Base-by-base conservation (phyloP, 2,797 vertebrate species). In the Phyllotis vaccarum region DNA sequence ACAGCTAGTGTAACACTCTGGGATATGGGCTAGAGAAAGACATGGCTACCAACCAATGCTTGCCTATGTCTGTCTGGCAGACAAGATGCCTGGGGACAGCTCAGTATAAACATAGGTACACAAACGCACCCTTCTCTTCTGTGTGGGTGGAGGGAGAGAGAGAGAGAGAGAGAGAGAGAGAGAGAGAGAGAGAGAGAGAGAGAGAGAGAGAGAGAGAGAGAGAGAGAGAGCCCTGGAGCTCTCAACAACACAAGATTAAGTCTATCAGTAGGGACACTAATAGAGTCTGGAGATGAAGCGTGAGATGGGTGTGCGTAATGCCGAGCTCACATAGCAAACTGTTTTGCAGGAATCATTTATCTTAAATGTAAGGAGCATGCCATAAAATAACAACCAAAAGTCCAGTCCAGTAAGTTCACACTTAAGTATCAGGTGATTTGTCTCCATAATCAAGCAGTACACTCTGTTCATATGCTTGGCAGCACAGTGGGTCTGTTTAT, bases 1-100 rank as follows among this genome's bases (percentile, higher is more conserved):
- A 22, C 27, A 64, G 13, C 5, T 12, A 37, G 0, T 0, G 6
- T 40, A 31, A 29, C 22, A 21, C 74, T 54, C 6, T 7, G 2
- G 79, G 29, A 3, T 10, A 34, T 58, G 19, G 37, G 43, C 21
- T 3, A 22, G 17, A 58, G 37, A 46, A 6, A 21, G 68, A 27
- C 6, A 43, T 21, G 56, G 60, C 22, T 68, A 29, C 46, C 43
- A 2, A 11, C 21, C 29, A 70, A 43, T 74, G 6, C 62, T 58
- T 68, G 58, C 24, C 46, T 29, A 24, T 6, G 31, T 85, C 60
- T 49, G 19, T 83, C 29, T 19, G 37, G 60, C 24, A 43, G 52
- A 56, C 2, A 60, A 60, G 54, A 12, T 54, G 2, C 52, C 17
- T 54, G 8, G 2, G 17, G 58, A 37, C 34, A 2, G 19, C 21